These are phyloP conservation scores for Metaphire vulgaris DNA, from an alignment of 1,140 invertebrate species.

Conservation along the genomic window DNA sequence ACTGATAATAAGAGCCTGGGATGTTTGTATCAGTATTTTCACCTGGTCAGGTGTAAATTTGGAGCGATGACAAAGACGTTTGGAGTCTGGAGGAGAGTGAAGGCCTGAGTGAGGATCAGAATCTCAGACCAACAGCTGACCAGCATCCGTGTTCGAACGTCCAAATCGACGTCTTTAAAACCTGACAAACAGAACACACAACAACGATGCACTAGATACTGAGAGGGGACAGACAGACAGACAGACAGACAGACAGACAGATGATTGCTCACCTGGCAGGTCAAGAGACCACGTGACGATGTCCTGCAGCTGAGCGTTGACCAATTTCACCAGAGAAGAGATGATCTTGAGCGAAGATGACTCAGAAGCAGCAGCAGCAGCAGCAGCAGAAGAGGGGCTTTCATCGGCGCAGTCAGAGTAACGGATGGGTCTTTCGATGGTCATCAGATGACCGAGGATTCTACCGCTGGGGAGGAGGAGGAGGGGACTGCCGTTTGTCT, in stretches of 20 bases:
- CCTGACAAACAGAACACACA: not conserved
- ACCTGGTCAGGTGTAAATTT: not conserved
- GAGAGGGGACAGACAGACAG: not conserved
- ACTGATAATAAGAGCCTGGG: too few species aligned
- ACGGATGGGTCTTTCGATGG: not conserved
- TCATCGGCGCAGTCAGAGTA: not conserved
- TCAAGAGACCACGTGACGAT: constrained; percentile 44
- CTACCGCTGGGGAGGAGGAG: too few species aligned
- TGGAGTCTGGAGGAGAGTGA: not conserved
- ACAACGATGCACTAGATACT: too few species aligned
- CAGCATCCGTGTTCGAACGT: not conserved
- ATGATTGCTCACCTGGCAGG: not conserved
- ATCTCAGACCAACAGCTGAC: not conserved
- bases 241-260: not conserved
- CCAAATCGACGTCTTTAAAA: not conserved
- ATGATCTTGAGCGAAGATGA: constrained; percentile 27
- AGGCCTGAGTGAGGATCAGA: not conserved
- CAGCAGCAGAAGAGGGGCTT: not conserved
- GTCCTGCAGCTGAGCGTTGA: constrained; percentile 44
- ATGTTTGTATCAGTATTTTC: too few species aligned
- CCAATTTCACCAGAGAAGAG: constrained; percentile 42
- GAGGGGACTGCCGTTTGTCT: too few species aligned
- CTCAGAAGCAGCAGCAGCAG: not conserved
- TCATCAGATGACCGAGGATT: not conserved
- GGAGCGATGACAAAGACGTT: not conserved